Evolutionary conservation across 2,797 vertebrate genomes (phyloP).

Genomic region (Delichon dasypus): DNA sequence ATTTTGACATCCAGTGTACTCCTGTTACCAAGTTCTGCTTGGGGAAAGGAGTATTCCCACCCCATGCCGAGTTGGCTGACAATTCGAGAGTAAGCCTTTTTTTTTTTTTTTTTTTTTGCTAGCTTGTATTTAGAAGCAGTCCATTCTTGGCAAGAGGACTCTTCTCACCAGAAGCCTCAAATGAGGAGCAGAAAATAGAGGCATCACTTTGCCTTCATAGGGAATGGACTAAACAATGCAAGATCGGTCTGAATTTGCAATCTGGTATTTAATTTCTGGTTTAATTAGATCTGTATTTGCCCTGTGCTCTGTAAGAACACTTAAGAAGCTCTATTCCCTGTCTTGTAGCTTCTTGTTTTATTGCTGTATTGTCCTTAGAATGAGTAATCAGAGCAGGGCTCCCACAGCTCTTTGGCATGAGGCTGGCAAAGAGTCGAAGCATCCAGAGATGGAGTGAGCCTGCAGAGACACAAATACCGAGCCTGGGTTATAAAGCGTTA

Average conservation of each 20-base stretch:
- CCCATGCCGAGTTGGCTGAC: neutral
- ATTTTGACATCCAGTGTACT: neutral
- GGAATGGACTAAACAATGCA: neutral
- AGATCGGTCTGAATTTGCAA: neutral
- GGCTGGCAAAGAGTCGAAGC: neutral
- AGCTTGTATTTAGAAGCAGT: neutral
- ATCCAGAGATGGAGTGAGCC: neutral
- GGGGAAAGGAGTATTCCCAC: neutral
- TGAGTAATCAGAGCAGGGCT: neutral
- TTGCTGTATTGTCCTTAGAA: conserved; percentile 34
- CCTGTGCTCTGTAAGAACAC: neutral
- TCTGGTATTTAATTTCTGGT: neutral
- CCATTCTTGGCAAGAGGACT: neutral
- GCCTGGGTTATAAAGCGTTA: neutral
- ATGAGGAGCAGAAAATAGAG: neutral
- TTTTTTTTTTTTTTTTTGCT: neutral
- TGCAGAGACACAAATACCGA: rapidly evolving
- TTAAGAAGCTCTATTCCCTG: neutral
- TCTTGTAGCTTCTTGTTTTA: conserved; percentile 10
- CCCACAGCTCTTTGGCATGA: neutral
- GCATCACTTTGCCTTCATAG: neutral
- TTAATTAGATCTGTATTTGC: neutral
- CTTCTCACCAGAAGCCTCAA: neutral
- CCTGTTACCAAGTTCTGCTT: neutral
- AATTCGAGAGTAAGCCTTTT: neutral